Evolutionary conservation across 2,797 vertebrate genomes (phyloP).

Genomic region (Tiaroga cobitis): DNA sequence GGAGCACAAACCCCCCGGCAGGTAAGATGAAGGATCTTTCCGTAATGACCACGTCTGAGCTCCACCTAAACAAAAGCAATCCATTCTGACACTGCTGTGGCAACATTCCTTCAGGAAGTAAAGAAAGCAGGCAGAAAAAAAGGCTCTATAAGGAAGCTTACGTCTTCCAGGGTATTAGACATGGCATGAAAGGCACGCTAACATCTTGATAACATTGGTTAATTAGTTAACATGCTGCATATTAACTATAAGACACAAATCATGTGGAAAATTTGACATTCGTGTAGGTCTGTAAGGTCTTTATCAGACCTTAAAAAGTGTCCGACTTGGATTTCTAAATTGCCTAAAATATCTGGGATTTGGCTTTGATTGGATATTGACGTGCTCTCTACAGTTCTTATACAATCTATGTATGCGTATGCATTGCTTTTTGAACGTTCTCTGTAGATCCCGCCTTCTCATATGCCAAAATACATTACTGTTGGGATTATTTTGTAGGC

Average conservation of each 20-base stretch:
- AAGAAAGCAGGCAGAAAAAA: slow-evolving; percentile 15
- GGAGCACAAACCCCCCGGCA: slow-evolving; percentile 50
- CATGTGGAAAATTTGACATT: neutral
- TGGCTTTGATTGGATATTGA: neutral
- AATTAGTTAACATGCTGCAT: slow-evolving; percentile 13
- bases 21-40: slow-evolving; percentile 50
- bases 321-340: neutral
- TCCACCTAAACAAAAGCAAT: slow-evolving; percentile 52
- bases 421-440: neutral
- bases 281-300: neutral
- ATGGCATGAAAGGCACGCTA: neutral
- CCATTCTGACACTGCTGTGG: slow-evolving; percentile 15
- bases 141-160: slow-evolving; percentile 5
- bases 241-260: neutral
- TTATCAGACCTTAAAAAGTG: neutral
- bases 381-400: neutral
- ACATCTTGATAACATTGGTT: slow-evolving; percentile 26
- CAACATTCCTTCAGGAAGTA: slow-evolving; percentile 39
- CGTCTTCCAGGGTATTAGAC: neutral
- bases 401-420: neutral
- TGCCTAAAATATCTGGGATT: too few species aligned
- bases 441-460: neutral
- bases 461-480: neutral
- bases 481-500: neutral
- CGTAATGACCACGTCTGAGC: slow-evolving; percentile 46